Evolutionary conservation across 2,888 invertebrate species (phyloP), one percentile per base, ranked within the genome.

Genomic region (Brenthis daphne): DNA sequence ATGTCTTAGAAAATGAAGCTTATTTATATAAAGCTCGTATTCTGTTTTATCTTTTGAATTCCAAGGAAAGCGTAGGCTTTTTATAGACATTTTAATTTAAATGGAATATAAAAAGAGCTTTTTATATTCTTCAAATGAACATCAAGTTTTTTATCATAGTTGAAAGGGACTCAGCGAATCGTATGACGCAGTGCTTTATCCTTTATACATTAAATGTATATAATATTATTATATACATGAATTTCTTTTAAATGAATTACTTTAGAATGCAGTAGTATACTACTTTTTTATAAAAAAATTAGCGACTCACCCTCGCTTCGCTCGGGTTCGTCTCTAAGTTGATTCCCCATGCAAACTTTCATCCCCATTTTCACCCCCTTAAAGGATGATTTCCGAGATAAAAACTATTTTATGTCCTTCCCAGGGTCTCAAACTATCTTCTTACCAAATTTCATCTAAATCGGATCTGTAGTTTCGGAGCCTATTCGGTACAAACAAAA

Each of bases 1-100:
- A 58, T 58, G 24, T 58, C 48, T n/a, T 58, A 29, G 8, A 14
- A 57, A 43, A 57, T n/a, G 13, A 47, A 24, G 47, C 47, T 58
- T 47, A 14, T 48, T 47, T 24, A 48, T 48, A 8, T 48, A 58
- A 57, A 57, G 20, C 47, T 43, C 13, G 47, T 20, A 12, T 20
- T 13, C 12, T 6, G 13, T 47, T 57, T 57, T 47, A 43, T 43
- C 57, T 20, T 57, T 47, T 57, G 20, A 57, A 47, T 20, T 57
- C 13, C 20, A 43, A 20, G 43, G 20, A 47, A 57, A 20, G 5
- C 48, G 8, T 4, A 48, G 6, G 11, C 24, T 20, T 47, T 57
- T 6, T 11, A 24, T 16, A 6, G 1, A 14, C 11, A 3, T 48
- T 48, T 48, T 14, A 24, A 48, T 58, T 48, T 29, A 48, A 58